Conservation (phyloP, 1,140 invertebrate genomes). For the Thalassaphorura encarpata region DNA sequence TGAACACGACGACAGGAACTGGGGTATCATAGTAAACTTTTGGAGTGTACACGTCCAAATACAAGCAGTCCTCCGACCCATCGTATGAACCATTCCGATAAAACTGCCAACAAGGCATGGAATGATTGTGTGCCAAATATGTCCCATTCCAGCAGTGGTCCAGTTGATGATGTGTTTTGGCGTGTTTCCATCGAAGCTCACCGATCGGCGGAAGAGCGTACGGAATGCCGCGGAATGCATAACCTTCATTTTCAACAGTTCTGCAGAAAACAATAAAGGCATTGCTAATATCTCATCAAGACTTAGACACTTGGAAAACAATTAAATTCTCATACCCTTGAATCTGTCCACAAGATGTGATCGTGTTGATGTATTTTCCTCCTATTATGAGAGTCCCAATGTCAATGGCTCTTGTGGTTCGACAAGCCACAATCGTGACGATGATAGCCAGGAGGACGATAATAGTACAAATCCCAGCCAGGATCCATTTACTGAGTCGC, state of each 20-base stretch:
- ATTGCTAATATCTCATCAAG: too few relatives aligned
- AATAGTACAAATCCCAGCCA: not conserved
- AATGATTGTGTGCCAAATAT: conserved; percentile 46
- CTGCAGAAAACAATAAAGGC: too few relatives aligned
- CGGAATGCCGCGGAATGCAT: conserved; percentile 72
- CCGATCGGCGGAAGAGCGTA: conserved; percentile 67
- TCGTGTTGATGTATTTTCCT: conserved; percentile 57
- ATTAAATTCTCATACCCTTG: conserved; percentile 58
- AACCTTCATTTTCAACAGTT: conserved; percentile 58
- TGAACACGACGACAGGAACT: conserved; percentile 67
- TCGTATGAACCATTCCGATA: conserved; percentile 50
- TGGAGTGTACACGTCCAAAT: conserved; percentile 53
- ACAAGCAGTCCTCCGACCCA: conserved; percentile 68
- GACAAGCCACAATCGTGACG: not conserved
- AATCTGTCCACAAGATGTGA: conserved; percentile 64
- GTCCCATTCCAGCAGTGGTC: conserved; percentile 72
- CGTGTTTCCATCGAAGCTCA: conserved; percentile 58
- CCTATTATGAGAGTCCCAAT: conserved; percentile 38
- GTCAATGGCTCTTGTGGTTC: conserved; percentile 3
- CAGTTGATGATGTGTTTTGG: conserved; percentile 52
- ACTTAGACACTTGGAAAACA: not conserved
- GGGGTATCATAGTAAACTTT: conserved; percentile 55
- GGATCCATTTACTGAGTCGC: conserved; percentile 5
- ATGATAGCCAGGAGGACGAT: conserved; percentile 4
- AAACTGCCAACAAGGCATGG: conserved; percentile 51